Conservation (phyloP, 2,113 vertebrate species). For the Glaucomys volans region DNA sequence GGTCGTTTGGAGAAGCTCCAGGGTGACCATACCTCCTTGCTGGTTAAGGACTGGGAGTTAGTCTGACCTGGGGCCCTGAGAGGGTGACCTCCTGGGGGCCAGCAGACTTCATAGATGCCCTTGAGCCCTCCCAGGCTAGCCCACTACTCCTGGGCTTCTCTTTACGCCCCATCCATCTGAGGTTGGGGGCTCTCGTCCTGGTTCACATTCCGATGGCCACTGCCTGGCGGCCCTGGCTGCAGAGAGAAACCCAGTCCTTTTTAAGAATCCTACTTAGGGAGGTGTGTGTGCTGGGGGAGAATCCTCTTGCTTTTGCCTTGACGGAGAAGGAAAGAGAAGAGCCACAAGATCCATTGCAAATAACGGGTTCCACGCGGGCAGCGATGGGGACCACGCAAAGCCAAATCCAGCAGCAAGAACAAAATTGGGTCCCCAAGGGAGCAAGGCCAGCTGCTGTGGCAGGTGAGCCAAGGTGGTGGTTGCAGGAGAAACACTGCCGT, state of each 20-base stretch:
- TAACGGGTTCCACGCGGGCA: not conserved
- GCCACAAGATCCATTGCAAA: rapidly evolving
- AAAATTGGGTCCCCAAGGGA: rapidly evolving
- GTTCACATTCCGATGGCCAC: not conserved
- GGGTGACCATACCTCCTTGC: too few relatives aligned
- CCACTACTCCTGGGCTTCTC: rapidly evolving
- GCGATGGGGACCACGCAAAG: too few relatives aligned
- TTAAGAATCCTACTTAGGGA: not conserved
- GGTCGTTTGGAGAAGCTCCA: not conserved
- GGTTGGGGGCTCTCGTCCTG: not conserved
- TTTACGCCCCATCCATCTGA: rapidly evolving
- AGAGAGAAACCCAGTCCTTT: not conserved
- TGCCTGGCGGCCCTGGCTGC: not conserved
- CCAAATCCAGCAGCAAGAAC: not conserved
- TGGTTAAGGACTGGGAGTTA: not conserved
- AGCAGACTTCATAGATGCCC: not conserved
- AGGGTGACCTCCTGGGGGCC: not conserved
- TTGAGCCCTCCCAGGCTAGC: rapidly evolving
- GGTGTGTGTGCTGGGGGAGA: not conserved
- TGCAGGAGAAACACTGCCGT: rapidly evolving
- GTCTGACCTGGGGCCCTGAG: not conserved
- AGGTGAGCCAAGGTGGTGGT: rapidly evolving
- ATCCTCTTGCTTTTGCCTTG: not conserved
- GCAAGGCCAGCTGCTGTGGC: not conserved
- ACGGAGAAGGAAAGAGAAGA: not conserved